Base-by-base conservation (phyloP, 2,113 vertebrate species). In the Orycteropus afer region DNA sequence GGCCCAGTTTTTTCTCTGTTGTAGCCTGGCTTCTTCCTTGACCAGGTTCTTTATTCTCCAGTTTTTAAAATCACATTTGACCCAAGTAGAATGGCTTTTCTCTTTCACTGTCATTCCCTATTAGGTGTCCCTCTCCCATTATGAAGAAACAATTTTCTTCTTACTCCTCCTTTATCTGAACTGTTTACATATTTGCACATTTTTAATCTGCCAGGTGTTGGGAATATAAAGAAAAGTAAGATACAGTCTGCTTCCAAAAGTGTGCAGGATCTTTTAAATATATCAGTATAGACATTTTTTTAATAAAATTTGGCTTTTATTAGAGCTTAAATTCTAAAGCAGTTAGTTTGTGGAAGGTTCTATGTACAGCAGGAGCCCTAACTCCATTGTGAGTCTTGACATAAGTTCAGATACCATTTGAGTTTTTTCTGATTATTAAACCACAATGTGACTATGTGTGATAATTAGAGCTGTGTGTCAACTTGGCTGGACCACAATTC, bases 131-230 rank as follows among this genome's bases (percentile, higher is more conserved):
- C 13, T 77, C 32, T 78, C 80, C 51, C 45, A 42, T 42, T 18
- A 25, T 27, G 42, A 67, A 90, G 61, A 79, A 77, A 79, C 74
- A n/a, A 25, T 74, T 94, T 94, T 78, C 59, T 89, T 49, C 29
- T 77, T 93, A 89, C 34, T 65, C 71, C 45, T 92, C 34, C 27
- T 91, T 80, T 61, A 61, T 80, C 57, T 57, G 32, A 65, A 83
- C 15, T 59, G 34, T 78, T 84, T 83, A 67, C 37, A 79, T 5
- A 74, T 59, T 61, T 71, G 71, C 76, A n/a, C 29, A 73, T 51
- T 90, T 96, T 65, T 88, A 45, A 20, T 67, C 45, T 67, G 65
- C 42, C 34, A 61, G 18, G 27, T 59, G 11, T 77, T 89, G 27
- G 5, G 29, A 0, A 32, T 91, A 53, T 17, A 89, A 61, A 81